Evolutionary conservation across 1,140 invertebrate genomes (phyloP).

Genomic region (Caenorhabditis briggsae): DNA sequence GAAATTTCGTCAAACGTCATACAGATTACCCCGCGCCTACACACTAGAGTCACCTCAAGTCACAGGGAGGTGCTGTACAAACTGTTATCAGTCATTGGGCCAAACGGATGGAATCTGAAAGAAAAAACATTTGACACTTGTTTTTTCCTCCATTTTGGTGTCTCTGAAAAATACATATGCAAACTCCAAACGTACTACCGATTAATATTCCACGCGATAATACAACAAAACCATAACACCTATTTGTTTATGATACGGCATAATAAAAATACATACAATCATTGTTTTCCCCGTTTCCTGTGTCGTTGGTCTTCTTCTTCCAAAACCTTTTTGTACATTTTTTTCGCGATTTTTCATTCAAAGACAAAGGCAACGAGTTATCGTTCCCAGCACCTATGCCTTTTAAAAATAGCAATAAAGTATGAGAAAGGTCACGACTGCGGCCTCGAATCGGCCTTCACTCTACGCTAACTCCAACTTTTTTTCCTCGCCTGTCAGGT

Average conservation of each 20-base stretch:
- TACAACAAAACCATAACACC: conserved; percentile 5
- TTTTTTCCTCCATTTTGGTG: background rate
- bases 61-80: background rate
- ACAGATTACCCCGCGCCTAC: background rate
- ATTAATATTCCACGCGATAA: background rate
- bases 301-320: background rate
- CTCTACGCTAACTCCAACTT: conserved; percentile 23
- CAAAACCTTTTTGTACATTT: background rate
- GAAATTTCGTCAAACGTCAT: conserved; percentile 10
- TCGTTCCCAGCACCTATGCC: conserved; percentile 36
- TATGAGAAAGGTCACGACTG: conserved; percentile 39
- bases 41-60: conserved; percentile 36
- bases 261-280: background rate
- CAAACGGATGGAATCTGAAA: background rate
- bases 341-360: conserved; percentile 6
- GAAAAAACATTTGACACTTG: background rate
- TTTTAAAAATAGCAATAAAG: conserved; percentile 53
- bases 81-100: background rate
- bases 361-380: conserved; percentile 45
- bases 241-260: conserved; percentile 48
- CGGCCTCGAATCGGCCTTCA: conserved; percentile 28
- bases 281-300: conserved; percentile 2
- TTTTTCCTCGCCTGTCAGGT: background rate
- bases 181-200: background rate
- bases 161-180: no score